Base-by-base conservation (phyloP, 2,113 vertebrate genomes). In the Sinocyclocheilus rhinocerous region DNA sequence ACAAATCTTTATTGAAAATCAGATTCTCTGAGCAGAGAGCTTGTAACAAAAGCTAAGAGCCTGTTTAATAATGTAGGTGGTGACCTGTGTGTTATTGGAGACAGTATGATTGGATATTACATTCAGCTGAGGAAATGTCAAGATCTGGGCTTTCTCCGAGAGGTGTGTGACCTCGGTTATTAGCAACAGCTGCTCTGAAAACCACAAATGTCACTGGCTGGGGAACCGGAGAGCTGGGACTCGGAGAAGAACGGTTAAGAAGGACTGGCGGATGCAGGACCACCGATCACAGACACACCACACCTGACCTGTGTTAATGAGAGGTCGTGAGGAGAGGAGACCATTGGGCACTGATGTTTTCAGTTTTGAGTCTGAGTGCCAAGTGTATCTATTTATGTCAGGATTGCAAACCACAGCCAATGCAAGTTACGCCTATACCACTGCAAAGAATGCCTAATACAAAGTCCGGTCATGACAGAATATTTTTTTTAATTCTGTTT, bases 51-150 rank as follows among this genome's bases (percentile, higher is more conserved):
- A 89, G 87, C 69, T 82, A 87, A 90, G 87, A 81, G 88, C 84
- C 89, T 90, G 86, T 86, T 90, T 91, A 90, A 91, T 91, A 90
- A 89, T 89, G 85, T 90, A 90, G 90, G 91, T 87, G 80, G 86
- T 88, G 84, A 88, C 89, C 86, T 83, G 65, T 22, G 57, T 90
- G 89, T 90, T 91, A 91, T 90, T 90, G 85, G 84, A 90, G 87
- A 88, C 72, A 84, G 82, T 86, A 83, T 90, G 91, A 91, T 91
- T 90, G 90, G 89, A 90, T 88, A 87, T 90, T 86, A 87, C 90
- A 84, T 84, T 84, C 81, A 88, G 87, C 48, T 48, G 81, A 87
- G 86, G 82, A 91, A 91, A 91, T 91, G 91, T 90, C 90, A 91
- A 85, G 72, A 86, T 89, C 83, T 84, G 67, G 77, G 85, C 57